Evolutionary conservation across 2,888 invertebrate genomes (phyloP).

Genomic region (Drosophila paranaensis): DNA sequence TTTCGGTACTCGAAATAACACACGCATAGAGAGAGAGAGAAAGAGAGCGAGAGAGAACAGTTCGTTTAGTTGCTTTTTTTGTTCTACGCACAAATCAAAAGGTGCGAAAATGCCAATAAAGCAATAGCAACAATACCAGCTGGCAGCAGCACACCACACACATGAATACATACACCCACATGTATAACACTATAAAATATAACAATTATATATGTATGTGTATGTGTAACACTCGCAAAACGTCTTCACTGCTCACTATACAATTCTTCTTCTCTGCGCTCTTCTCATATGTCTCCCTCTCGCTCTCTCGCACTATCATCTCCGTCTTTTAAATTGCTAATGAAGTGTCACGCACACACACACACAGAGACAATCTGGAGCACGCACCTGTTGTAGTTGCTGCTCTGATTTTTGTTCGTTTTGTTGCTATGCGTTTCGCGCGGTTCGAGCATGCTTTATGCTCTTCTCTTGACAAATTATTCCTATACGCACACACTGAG

Average conservation of each 20-base stretch:
- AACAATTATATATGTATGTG: not conserved
- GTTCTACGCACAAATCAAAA: conserved; percentile 38
- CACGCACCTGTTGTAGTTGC: conserved; percentile 49
- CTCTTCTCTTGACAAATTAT: conserved; percentile 25
- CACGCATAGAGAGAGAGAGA: conserved; percentile 21
- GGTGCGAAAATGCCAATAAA: conserved; percentile 70
- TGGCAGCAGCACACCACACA: not conserved
- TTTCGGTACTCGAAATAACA: conserved; percentile 25
- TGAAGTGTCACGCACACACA: conserved; percentile 53
- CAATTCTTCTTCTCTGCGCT: not conserved
- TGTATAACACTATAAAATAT: not conserved
- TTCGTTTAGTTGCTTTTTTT: not conserved
- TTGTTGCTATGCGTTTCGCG: conserved; percentile 32
- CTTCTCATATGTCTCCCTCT: not conserved
- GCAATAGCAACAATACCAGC: conserved; percentile 14
- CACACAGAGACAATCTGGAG: conserved; percentile 45
- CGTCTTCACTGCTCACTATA: not conserved
- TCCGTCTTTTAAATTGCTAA: conserved; percentile 30
- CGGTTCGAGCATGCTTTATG: conserved; percentile 14
- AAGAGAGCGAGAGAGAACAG: not conserved
- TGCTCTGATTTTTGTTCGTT: conserved; percentile 10
- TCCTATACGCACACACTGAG: not conserved
- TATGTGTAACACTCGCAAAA: not conserved
- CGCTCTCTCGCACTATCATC: not conserved
- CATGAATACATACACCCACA: not conserved